Evolutionary conservation across 2,888 invertebrate genomes (phyloP), one percentile per base, ranked within the genome.

Genomic region (Drosophila monieri): DNA sequence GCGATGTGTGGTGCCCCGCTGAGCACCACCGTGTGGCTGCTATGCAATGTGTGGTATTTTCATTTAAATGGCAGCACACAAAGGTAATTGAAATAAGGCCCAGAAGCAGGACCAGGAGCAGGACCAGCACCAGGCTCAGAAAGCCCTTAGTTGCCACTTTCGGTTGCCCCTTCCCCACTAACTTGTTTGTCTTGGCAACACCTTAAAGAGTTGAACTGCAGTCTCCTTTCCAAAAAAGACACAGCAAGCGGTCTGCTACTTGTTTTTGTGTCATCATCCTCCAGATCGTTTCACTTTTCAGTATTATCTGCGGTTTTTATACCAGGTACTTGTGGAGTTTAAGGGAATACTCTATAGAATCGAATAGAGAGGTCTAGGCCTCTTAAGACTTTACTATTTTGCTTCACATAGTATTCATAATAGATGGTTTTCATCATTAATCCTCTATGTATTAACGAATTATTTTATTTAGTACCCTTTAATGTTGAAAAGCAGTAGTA

Each of bases 181-280:
- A 73, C 84, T 85, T 85, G 85, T 81, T 81, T 85, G 81, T 85
- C 81, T 77, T 81, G 70, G 85, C 79, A 77, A 81, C 81, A 81
- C 81, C 81, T 85, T 76, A 74, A 81, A 85, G 81, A 85, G 81
- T 85, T 78, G 62, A 71, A 53, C 74, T n/a, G 49, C 47, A 76
- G 57, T 74, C n/a, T 51, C 52, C 64, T 46, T 39, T 39, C 52
- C 21, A 12, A 41, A 39, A 47, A 39, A 30, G 49, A 52, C 85
- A 61, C 81, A 81, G 81, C 79, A 66, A 79, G 85, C 79, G 77
- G 85, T 85, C 85, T 55, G 68, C 68, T 64, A 68, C 72, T 72
- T 48, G 70, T 68, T 41, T 41, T 41, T 15, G 39, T 39, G 64
- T 72, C 32, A 58, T 32, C 39, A 39, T 55, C 65, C 48, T 60